These are phyloP conservation scores for Calliphora vicina DNA, from an alignment of 1,140 invertebrate species.

Conservation along the genomic window DNA sequence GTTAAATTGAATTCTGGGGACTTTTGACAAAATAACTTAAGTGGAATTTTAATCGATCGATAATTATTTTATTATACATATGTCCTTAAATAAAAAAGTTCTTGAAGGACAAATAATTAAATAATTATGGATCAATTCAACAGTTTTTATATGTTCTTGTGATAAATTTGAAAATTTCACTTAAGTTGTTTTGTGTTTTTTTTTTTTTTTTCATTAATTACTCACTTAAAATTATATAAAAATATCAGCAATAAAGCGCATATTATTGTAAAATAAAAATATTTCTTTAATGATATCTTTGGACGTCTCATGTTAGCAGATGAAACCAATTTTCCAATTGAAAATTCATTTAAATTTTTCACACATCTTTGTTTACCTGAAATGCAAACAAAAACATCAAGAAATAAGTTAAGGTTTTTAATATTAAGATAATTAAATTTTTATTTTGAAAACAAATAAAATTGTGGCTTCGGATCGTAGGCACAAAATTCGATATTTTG, in stretches of 20 bases:
- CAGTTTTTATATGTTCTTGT: too few species aligned
- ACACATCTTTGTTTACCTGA: constrained; percentile 15
- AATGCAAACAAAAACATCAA: background rate
- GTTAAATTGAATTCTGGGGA: too few species aligned
- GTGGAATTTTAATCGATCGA: too few species aligned
- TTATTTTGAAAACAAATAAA: too few species aligned
- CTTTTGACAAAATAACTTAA: too few species aligned
- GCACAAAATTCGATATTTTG: too few species aligned
- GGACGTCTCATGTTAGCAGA: constrained; percentile 51
- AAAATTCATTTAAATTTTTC: constrained; percentile 27
- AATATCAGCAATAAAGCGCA: constrained; percentile 59
- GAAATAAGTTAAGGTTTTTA: background rate
- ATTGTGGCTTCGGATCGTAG: too few species aligned
- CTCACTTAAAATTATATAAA: constrained; percentile 62
- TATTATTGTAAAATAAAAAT: constrained; percentile 60
- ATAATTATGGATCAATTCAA: too few species aligned
- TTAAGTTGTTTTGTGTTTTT: background rate
- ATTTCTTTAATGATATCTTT: constrained; percentile 61
- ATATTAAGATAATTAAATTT: too few species aligned
- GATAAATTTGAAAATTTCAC: background rate
- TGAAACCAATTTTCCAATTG: constrained; percentile 19
- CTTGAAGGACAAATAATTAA: too few species aligned
- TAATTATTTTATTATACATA: too few species aligned
- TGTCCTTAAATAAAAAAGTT: too few species aligned
- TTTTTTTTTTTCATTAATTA: constrained; percentile 31